Percentiles rank a stretch among this genome's conserved stretches.
These are phyloP conservation scores for Heteromormyrus szaboi DNA, from an alignment of 2,797 vertebrate genomes.

Conservation along the genomic window DNA sequence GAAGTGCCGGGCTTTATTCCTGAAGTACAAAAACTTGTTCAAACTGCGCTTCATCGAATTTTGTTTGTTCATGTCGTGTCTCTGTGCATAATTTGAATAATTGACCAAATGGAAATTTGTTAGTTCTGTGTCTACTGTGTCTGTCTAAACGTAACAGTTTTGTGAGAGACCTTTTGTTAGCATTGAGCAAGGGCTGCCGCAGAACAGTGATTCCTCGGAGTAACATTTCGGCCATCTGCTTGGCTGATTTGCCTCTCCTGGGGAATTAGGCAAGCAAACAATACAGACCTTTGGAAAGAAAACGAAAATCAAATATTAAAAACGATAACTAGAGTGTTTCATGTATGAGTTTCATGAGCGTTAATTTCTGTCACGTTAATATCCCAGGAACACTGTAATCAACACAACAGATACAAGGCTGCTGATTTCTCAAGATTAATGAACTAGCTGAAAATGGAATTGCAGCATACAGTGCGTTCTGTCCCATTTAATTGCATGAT, in stretches of 20 bases:
- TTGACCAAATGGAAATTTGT: neutral
- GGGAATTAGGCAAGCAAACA: neutral
- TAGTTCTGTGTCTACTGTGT: neutral
- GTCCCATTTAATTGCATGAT: neutral
- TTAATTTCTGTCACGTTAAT: neutral
- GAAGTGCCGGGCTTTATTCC: neutral
- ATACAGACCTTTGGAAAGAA: neutral
- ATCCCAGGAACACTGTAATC: neutral
- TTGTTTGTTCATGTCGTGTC: neutral
- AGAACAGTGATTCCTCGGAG: neutral
- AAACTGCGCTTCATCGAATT: neutral
- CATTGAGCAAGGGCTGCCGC: neutral
- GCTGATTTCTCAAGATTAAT: neutral
- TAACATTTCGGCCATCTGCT: neutral
- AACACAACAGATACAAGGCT: neutral
- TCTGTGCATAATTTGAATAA: neutral
- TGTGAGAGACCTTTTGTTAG: neutral
- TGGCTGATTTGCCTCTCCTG: neutral
- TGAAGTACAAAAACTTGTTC: neutral
- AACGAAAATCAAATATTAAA: neutral
- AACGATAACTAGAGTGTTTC: neutral
- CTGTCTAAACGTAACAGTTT: neutral
- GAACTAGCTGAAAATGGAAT: neutral
- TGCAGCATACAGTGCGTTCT: neutral
- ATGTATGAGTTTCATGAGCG: neutral